Conservation (phyloP, 2,888 invertebrate species). For the Notodonta ziczac region DNA sequence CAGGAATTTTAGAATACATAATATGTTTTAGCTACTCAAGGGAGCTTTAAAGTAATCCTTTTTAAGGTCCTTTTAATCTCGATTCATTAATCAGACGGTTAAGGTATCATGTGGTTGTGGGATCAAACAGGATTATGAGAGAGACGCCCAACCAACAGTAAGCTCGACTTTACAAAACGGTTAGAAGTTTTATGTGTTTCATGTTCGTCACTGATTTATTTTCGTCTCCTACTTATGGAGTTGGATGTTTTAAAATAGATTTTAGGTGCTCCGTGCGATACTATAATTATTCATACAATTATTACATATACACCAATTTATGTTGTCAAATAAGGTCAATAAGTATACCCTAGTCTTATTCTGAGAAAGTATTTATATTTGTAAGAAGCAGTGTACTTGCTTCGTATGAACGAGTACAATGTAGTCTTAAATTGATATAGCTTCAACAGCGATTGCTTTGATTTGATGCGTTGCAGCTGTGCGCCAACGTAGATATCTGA, state of each 20-base stretch:
- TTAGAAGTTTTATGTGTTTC: not conserved
- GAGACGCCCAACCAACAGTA: slow-evolving; percentile 10
- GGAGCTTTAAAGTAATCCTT: slow-evolving; percentile 19
- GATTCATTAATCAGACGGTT: slow-evolving; percentile 38
- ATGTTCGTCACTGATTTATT: not conserved
- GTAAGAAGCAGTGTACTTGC: too few species aligned
- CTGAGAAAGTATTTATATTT: too few species aligned
- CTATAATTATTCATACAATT: too few species aligned
- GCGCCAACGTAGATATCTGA: slow-evolving; percentile 46
- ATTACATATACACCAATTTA: too few species aligned
- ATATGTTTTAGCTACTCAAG: slow-evolving; percentile 14
- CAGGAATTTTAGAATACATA: slow-evolving; percentile 16
- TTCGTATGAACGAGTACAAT: not conserved
- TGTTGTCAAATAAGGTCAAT: too few species aligned
- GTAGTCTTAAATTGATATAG: slow-evolving; percentile 5
- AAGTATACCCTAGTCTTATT: too few species aligned
- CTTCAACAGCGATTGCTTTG: slow-evolving; percentile 60
- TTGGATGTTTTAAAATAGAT: too few species aligned
- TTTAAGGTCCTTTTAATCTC: slow-evolving; percentile 30
- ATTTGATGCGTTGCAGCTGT: slow-evolving; percentile 69
- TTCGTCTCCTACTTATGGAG: too few species aligned
- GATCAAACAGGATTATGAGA: slow-evolving; percentile 33
- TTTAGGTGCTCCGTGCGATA: too few species aligned
- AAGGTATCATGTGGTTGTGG: slow-evolving; percentile 32
- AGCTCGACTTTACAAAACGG: not conserved